Percentiles rank a stretch among this genome's conserved stretches.
Evolutionary conservation across 2,113 vertebrate genomes (phyloP).

Genomic region (Myanophis thanlyinensis): DNA sequence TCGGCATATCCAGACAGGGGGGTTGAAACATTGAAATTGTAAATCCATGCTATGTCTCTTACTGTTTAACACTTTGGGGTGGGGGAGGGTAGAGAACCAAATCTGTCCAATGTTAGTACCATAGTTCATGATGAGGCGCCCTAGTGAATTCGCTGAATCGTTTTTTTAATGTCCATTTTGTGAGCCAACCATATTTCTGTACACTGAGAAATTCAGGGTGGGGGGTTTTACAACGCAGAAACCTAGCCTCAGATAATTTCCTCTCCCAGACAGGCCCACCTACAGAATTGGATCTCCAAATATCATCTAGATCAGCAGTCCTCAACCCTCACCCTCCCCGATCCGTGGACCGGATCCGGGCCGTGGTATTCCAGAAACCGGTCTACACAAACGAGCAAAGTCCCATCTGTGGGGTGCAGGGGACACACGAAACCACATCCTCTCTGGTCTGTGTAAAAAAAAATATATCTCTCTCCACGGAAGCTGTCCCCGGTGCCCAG

Average conservation of each 20-base stretch:
- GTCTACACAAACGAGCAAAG: neutral
- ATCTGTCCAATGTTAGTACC: conserved; percentile 57
- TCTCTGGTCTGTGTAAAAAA: too few relatives aligned
- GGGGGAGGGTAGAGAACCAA: too few relatives aligned
- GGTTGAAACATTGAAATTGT: conserved; percentile 76
- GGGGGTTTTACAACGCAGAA: conserved; percentile 66
- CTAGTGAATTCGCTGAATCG: conserved; percentile 70
- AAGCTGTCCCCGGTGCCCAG: neutral
- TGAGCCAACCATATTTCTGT: conserved; percentile 75
- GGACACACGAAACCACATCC: neutral
- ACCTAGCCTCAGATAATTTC: conserved; percentile 64
- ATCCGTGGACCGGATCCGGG: neutral
- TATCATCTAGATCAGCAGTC: conserved; percentile 38
- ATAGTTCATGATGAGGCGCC: conserved; percentile 61
- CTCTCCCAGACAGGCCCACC: conserved; percentile 21
- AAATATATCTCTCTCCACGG: neutral
- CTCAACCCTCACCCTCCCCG: neutral
- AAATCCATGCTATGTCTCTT: conserved; percentile 68
- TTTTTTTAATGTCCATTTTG: conserved; percentile 77
- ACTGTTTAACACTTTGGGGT: conserved; percentile 63
- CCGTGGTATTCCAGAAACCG: neutral
- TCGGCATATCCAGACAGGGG: conserved; percentile 80
- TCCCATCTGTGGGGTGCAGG: neutral
- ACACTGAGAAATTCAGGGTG: conserved; percentile 64
- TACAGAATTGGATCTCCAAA: conserved; percentile 15